A percentile compares a stretch with the other conserved stretches of the same genome.
Conservation (phyloP, 2,797 vertebrate species). For the Chloroceryle inda region DNA sequence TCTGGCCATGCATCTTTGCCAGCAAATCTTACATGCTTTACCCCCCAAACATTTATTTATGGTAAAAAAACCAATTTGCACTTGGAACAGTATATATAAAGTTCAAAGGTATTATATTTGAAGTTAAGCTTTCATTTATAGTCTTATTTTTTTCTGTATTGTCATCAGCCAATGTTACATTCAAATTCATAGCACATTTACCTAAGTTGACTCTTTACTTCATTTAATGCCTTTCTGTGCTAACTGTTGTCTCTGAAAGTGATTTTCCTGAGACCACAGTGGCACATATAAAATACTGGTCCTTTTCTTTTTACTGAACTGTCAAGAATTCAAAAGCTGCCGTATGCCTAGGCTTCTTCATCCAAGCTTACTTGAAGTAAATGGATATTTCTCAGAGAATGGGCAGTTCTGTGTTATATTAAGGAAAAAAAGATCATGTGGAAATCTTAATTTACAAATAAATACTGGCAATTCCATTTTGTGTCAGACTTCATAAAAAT, state of each 20-base stretch:
- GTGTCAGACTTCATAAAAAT: neutral
- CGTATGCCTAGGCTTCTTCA: constrained; percentile 73
- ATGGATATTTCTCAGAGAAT: constrained; percentile 77
- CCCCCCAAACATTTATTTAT: constrained; percentile 33
- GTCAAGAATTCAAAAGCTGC: neutral
- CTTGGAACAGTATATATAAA: neutral
- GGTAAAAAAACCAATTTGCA: constrained; percentile 18
- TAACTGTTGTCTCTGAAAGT: neutral
- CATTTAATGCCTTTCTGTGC: neutral
- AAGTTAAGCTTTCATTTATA: constrained; percentile 10
- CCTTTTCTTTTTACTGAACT: neutral
- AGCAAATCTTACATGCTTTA: constrained; percentile 24
- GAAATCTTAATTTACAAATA: neutral
- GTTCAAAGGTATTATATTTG: constrained; percentile 1
- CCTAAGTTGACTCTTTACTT: neutral
- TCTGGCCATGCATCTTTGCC: neutral
- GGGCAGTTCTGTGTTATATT: constrained; percentile 71
- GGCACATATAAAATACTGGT: neutral
- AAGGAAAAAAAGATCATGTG: neutral
- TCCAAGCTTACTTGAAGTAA: constrained; percentile 78
- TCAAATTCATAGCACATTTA: neutral
- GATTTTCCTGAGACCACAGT: neutral
- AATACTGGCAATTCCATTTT: neutral
- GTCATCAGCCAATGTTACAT: neutral
- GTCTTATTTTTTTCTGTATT: neutral